Base-by-base conservation (phyloP, 2,888 invertebrate genomes). In the Tenodera sinensis region DNA sequence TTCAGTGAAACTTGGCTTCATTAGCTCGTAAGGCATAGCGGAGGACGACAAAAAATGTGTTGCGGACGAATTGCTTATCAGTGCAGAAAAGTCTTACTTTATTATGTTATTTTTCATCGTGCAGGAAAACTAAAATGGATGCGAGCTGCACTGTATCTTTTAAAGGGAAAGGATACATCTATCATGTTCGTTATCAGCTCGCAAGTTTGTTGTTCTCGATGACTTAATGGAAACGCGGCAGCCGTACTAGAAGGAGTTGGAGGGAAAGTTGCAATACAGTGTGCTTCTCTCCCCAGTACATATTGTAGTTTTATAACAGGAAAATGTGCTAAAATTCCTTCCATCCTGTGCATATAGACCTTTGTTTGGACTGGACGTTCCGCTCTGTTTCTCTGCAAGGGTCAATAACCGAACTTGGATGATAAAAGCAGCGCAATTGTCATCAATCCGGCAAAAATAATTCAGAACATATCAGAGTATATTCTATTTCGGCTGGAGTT, bases 291-390 rank as follows among this genome's bases (percentile, higher is more conserved):
- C 81, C 71, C 20, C 2, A 20, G 15, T 28, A 3, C 25, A 20
- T 86, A 27, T 47, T 54, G 12, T 15, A 14, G 85, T 85, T 85
- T 85, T 85, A 85, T 85, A 85, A 86, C 86, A 86, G 81, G 86
- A 81, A 86, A 86, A 28, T 81, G 81, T 28, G 71, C 2, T 34
- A 84, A 84, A 85, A n/a, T 47, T 15, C 47, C 42, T 34, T 84
- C 47, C 54, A 47, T 15, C 20, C 47, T 86, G 30, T 86, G 25
- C 25, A 86, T 27, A 30, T 20, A 28, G 71, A 42, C 28, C 47
- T 86, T 71, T 54, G 86, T 81, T 54, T 27, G n/a, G 30, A 84
- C 28, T 28, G 54, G 81, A 54, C 28, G 86, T 86, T 86, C 86
- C 86, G 28, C 30, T 86, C 86, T 86, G 15, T 47, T 86, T 86